Base-by-base conservation (phyloP, 2,797 vertebrate species). In the Halcyon badia region DNA sequence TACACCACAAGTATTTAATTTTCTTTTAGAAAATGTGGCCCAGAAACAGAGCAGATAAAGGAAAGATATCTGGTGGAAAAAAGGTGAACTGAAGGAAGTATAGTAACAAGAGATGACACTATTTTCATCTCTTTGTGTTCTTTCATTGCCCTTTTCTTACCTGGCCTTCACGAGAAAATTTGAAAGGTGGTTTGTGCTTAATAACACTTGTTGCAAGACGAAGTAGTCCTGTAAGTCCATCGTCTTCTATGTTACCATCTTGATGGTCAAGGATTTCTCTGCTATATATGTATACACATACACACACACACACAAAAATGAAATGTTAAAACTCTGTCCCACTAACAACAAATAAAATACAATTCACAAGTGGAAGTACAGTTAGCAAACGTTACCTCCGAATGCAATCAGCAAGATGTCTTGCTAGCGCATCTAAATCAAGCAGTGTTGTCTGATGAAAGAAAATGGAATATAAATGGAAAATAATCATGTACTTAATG, bases 151-250 rank as follows among this genome's bases (percentile, higher is more conserved):
- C 56, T 88, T 78, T 66, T 71, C 95, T 85, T 96, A 99, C 98
- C 98, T 99, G 98, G 71, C 99, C 99, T 97, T 99, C 99, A 0
- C 99, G 98, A 62, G 99, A 99, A 97, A 99, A 99, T 92, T 99
- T 99, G 97, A 99, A 99, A 18, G 99, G 99, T 11, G 99, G 99
- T 73, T 99, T 99, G 98, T 99, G 99, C 97, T 99, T 99, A 92
- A 99, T 98, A 51, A 99, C 99, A 49, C 99, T 99, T 72, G 99
- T 99, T 92, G 99, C 99, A 24, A 99, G 98, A 11, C 99, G 98
- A 51, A 99, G 98, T 6, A 99, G 98, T 21, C 99, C 99, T 0
- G 99, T 99, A 91, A 99, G 98, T 3, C 99, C 99, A 69, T 99
- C 99, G 69, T 99, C 99, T 98, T 99, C 99, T 44, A 99, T 90